Base-by-base conservation (phyloP, 92 coral and sea anemone species). In the Ricordea florida region DNA sequence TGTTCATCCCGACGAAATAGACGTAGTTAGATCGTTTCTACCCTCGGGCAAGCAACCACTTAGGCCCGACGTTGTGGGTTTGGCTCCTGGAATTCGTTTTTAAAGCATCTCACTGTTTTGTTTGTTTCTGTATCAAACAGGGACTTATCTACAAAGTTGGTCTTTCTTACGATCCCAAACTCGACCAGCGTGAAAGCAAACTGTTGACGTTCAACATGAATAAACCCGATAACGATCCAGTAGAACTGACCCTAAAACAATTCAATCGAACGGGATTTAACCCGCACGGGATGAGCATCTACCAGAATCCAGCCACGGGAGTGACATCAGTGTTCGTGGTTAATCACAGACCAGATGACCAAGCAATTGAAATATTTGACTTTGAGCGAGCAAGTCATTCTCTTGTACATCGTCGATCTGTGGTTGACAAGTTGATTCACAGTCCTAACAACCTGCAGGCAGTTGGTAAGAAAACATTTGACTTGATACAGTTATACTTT, bases 201-300 rank as follows among this genome's bases (percentile, higher is more conserved):
- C 40, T 93, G 34, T 60, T 87, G 36, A 42, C 79, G 5, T 73
- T 90, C 33, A 82, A 90, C 71, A 50, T 93, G 18, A 84, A 87
- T 58, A 81, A 85, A 22, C 78, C 89, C 7, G 75, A 80, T 41
- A 50, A 57, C 25, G 78, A 64, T 35, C 93, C 92, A 31, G 33
- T 45, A 16, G 81, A 85, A 36, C 22, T 93, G 17, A 33, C 92
- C 0, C 83, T 91, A 22, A 81, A 74, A 38, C 42, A 63, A 52
- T 93, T 90, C 57, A 78, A 90, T 50, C 74, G 84, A 62, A 76
- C 89, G 15, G 90, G 84, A 53, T 90, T 93, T 68, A 88, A 77
- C 58, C 98, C 98, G 11, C 97, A 78, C 33, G 98, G 98, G 23
- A 74, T 93, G 56, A 82, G 88, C 53, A 58, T 91, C 43, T 87